phyloP scores from a whole-genome alignment of 2,888 invertebrate genomes.

The Ichneumoninae sp. region DNA sequence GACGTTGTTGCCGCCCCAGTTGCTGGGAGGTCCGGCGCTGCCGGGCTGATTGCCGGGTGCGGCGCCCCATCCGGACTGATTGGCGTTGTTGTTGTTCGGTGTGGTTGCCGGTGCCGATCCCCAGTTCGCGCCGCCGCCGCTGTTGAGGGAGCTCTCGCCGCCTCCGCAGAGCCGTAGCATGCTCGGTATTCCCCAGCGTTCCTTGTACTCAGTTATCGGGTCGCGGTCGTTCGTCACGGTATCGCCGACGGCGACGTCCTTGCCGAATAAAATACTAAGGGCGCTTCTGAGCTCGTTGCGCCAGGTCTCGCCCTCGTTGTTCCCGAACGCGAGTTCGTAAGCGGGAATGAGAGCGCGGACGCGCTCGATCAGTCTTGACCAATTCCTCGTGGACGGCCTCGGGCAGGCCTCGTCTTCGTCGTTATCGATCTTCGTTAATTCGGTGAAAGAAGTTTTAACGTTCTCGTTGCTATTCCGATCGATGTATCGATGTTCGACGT shows the following conservation, averaged over 20 bases:
- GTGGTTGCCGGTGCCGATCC: slow-evolving; percentile 90
- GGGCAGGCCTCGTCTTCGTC: slow-evolving; percentile 43
- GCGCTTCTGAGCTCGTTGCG: slow-evolving; percentile 76
- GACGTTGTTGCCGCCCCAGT: slow-evolving; percentile 80
- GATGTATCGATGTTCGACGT: slow-evolving; percentile 48
- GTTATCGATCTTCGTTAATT: slow-evolving; percentile 14
- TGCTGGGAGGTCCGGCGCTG: slow-evolving; percentile 76
- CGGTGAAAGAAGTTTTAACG: slow-evolving; percentile 43
- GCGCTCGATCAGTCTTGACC: slow-evolving; percentile 70
- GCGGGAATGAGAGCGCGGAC: slow-evolving; percentile 74
- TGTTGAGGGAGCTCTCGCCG: slow-evolving; percentile 92
- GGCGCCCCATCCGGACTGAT: slow-evolving; percentile 86
- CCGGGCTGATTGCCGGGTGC: slow-evolving; percentile 80
- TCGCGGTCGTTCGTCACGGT: slow-evolving; percentile 59
- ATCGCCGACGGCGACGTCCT: slow-evolving; percentile 22
- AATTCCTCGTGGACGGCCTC: slow-evolving; percentile 64
- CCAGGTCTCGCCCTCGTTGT: slow-evolving; percentile 69
- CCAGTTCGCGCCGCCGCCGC: slow-evolving; percentile 90
- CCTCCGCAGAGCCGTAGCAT: slow-evolving; percentile 90
- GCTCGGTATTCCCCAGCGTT: slow-evolving; percentile 87
- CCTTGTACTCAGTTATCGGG: slow-evolving; percentile 77
- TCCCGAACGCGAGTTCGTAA: slow-evolving; percentile 72
- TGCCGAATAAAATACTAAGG: slow-evolving; percentile 73
- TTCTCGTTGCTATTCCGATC: slow-evolving; percentile 37
- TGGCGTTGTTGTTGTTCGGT: slow-evolving; percentile 86